Percentiles rank a stretch among this genome's conserved stretches.
These are phyloP conservation scores for Dasypus novemcinctus DNA, from an alignment of 2,113 vertebrate genomes.

Conservation along the genomic window DNA sequence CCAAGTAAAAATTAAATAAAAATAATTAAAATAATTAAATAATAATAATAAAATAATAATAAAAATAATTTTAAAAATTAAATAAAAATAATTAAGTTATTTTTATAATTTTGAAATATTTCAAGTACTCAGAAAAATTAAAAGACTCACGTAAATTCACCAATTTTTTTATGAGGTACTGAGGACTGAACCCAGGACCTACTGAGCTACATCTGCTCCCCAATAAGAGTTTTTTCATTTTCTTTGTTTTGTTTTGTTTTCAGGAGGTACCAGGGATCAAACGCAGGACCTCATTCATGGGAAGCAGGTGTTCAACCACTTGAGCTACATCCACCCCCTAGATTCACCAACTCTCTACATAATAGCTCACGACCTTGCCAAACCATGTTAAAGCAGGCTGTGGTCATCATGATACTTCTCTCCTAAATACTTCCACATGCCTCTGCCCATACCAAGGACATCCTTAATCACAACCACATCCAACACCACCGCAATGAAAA, in stretches of 20 bases:
- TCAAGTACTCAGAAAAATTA: not conserved
- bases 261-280: too few species aligned
- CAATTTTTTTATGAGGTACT: not conserved
- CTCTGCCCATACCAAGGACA: not conserved
- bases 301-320: too few species aligned
- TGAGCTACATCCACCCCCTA: not conserved
- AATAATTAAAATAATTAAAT: too few species aligned
- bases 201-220: too few species aligned
- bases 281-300: too few species aligned
- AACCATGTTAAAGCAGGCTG: constrained; percentile 12
- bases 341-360: not conserved
- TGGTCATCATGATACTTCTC: not conserved
- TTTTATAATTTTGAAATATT: constrained; percentile 22
- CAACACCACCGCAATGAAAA: not conserved
- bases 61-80: too few species aligned
- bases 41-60: too few species aligned
- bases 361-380: not conserved
- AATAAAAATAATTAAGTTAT: too few species aligned
- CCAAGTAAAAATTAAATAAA: too few species aligned
- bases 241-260: too few species aligned
- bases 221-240: too few species aligned
- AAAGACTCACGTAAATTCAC: not conserved
- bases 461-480: not conserved
- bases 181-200: too few species aligned
- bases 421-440: not conserved